These are phyloP conservation scores for Kradibia gibbosae DNA, from an alignment of 1,140 invertebrate genomes.

Conservation along the genomic window DNA sequence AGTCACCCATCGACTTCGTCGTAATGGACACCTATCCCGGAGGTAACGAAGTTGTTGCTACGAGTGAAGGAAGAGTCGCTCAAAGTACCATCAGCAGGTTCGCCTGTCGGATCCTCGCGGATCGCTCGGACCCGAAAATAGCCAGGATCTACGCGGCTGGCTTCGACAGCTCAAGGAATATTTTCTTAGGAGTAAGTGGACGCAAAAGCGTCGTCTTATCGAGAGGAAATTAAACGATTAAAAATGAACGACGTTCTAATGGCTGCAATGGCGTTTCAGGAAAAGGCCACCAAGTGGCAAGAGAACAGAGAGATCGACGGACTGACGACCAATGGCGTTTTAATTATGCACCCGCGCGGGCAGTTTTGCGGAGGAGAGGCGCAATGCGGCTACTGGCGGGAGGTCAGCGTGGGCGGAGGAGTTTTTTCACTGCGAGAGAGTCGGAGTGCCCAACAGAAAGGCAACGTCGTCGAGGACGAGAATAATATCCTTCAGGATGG, in stretches of 20 bases:
- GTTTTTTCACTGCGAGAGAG: conserved; percentile 95
- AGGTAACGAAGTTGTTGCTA: conserved; percentile 75
- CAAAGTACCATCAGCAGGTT: conserved; percentile 98
- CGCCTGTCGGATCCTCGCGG: conserved; percentile 97
- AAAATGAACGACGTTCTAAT: background rate
- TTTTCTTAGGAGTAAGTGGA: conserved; percentile 94
- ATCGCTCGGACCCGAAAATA: conserved; percentile 89
- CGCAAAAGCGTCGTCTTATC: background rate
- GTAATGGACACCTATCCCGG: conserved; percentile 97
- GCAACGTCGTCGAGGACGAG: conserved; percentile 85
- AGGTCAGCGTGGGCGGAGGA: conserved; percentile 97
- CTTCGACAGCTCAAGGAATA: conserved; percentile 98
- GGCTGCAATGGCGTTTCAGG: conserved; percentile 74
- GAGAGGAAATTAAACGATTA: background rate
- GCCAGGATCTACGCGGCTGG: conserved; percentile 98
- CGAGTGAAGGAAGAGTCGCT: conserved; percentile 81
- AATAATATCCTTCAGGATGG: conserved; percentile 95
- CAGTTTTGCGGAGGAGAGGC: conserved; percentile 86
- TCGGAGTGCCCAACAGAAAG: conserved; percentile 94
- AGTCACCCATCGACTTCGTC: conserved; percentile 98
- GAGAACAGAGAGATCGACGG: conserved; percentile 97
- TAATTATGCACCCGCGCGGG: conserved; percentile 94
- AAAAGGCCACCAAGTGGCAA: conserved; percentile 99
- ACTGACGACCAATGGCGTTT: conserved; percentile 97
- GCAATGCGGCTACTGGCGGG: conserved; percentile 90